Percentiles rank a stretch among this genome's conserved stretches.
These are phyloP conservation scores for Eretmochelys imbricata DNA, from an alignment of 2,113 vertebrate genomes.

Conservation along the genomic window DNA sequence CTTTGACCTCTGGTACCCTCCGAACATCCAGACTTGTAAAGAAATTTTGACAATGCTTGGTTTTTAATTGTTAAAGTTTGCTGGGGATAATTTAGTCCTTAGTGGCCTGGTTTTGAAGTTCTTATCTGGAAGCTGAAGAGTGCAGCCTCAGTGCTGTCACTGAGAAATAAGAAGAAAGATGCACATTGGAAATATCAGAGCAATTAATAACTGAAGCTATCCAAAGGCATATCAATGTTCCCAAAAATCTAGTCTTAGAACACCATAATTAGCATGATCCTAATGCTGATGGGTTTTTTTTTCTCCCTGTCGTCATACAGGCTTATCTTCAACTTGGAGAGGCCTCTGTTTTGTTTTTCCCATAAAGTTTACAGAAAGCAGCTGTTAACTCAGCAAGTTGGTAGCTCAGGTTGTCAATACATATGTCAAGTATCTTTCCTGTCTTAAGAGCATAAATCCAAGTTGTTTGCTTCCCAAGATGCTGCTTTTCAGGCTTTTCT, in stretches of 20 bases:
- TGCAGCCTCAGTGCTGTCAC: neutral
- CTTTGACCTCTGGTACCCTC: neutral
- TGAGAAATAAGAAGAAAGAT: neutral
- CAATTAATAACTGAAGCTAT: constrained; percentile 1
- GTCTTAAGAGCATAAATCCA: neutral
- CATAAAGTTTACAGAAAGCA: constrained; percentile 18
- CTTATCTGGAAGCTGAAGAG: neutral
- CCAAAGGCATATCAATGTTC: rapidly evolving
- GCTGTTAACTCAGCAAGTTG: constrained; percentile 30
- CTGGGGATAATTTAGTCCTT: neutral
- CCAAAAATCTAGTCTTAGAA: neutral
- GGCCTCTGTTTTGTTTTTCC: neutral
- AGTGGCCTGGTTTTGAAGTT: neutral
- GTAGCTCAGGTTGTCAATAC: neutral
- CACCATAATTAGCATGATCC: neutral
- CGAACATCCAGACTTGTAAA: neutral
- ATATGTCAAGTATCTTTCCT: neutral
- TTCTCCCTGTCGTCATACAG: neutral
- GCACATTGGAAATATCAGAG: neutral
- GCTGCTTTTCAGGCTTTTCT: neutral
- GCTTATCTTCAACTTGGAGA: neutral
- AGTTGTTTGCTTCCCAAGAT: neutral
- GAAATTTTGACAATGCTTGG: neutral
- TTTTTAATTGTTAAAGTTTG: neutral
- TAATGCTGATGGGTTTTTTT: neutral